Conservation (phyloP, 2,888 invertebrate genomes). For the Anthrax anthrax region DNA sequence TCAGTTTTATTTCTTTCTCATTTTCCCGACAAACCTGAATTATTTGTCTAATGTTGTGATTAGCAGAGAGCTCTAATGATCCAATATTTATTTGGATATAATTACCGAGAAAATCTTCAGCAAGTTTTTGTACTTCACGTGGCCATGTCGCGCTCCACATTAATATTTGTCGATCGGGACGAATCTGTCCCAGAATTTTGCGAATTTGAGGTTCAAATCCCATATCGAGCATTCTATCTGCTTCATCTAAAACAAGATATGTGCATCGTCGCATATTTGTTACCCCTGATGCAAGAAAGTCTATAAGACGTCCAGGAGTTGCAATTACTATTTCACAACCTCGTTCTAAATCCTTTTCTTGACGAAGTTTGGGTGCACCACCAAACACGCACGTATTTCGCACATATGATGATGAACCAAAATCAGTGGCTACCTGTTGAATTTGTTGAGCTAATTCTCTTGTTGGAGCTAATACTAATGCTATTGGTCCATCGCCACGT, state of each 20-base stretch:
- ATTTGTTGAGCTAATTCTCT: constrained; percentile 69
- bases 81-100: constrained; percentile 85
- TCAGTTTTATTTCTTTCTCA: constrained; percentile 47
- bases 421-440: constrained; percentile 65
- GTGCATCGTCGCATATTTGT: constrained; percentile 64
- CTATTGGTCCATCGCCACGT: constrained; percentile 72
- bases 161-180: constrained; percentile 86
- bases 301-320: constrained; percentile 76
- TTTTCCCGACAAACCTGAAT: constrained; percentile 63
- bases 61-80: constrained; percentile 64
- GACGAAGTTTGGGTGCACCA: constrained; percentile 71
- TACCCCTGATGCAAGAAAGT: constrained; percentile 63
- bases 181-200: constrained; percentile 82
- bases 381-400: constrained; percentile 82
- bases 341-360: constrained; percentile 54
- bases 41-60: constrained; percentile 77
- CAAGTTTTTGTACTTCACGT: constrained; percentile 82
- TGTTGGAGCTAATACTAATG: constrained; percentile 65
- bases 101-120: constrained; percentile 80
- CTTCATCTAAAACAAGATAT: constrained; percentile 79
- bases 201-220: constrained; percentile 94
- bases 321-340: constrained; percentile 83
- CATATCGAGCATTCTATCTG: constrained; percentile 95
- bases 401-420: constrained; percentile 61
- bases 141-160: constrained; percentile 99